These are phyloP conservation scores for Trematocara variabile DNA, from an alignment of 2,113 vertebrate species.

Conservation along the genomic window DNA sequence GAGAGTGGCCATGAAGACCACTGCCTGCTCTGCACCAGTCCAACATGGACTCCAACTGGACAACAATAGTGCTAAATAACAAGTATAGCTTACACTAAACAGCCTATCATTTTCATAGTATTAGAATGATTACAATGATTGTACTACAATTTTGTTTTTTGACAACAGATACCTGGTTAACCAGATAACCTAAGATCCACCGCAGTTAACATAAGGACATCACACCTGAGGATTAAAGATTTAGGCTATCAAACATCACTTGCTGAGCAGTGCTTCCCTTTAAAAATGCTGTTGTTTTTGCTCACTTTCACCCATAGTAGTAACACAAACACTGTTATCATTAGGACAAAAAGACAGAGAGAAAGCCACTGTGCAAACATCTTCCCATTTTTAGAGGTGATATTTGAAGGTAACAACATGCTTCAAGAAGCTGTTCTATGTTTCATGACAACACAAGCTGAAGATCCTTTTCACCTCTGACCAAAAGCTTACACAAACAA, in stretches of 20 bases:
- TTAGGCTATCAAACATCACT: not conserved
- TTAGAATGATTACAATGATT: not conserved
- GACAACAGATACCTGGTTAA: not conserved
- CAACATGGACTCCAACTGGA: not conserved
- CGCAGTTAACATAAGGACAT: not conserved
- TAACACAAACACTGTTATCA: not conserved
- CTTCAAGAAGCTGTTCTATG: not conserved
- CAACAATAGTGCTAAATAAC: not conserved
- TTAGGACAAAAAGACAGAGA: not conserved
- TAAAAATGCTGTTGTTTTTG: not conserved
- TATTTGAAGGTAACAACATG: not conserved
- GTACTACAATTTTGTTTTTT: not conserved
- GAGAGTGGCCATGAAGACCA: not conserved
- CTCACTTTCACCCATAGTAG: not conserved
- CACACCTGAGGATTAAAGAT: not conserved
- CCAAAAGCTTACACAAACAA: not conserved
- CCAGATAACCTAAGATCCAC: not conserved
- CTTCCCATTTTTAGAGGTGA: not conserved
- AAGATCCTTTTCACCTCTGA: not conserved
- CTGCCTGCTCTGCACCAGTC: not conserved
- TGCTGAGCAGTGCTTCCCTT: not conserved
- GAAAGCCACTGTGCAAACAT: not conserved
- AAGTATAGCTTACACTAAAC: not conserved
- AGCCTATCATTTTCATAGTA: not conserved
- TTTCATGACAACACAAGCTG: not conserved